A percentile compares a stretch with the other conserved stretches of the same genome.
phyloP scores from a whole-genome alignment of 2,113 vertebrate species.

The Balaenoptera acutorostrata region DNA sequence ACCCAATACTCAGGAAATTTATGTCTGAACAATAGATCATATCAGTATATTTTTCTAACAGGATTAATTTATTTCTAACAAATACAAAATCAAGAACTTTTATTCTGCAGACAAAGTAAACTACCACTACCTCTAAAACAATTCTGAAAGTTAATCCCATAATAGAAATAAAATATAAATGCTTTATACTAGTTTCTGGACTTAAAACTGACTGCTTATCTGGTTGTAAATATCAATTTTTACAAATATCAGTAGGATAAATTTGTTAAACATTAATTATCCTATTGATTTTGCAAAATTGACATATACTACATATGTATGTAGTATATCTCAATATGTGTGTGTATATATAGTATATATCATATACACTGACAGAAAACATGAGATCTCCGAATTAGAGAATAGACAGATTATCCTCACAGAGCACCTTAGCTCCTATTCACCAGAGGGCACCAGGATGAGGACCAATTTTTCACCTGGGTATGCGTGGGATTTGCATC shows the following conservation, averaged over 20 bases:
- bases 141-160: neutral
- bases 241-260: neutral
- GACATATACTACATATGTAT: neutral
- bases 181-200: neutral
- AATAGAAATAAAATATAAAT: neutral
- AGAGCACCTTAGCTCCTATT: neutral
- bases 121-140: neutral
- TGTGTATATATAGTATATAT: neutral
- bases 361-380: neutral
- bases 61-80: neutral
- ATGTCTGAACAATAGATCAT: neutral
- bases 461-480: neutral
- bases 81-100: neutral
- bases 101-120: neutral
- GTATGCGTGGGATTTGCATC: neutral
- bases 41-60: neutral
- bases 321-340: neutral
- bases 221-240: neutral
- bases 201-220: neutral
- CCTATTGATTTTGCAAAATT: neutral
- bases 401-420: neutral
- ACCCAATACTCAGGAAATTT: neutral
- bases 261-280: neutral
- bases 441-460: neutral
- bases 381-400: neutral